phyloP scores from a whole-genome alignment of 2,797 vertebrate species.

The Syncerus caffer region DNA sequence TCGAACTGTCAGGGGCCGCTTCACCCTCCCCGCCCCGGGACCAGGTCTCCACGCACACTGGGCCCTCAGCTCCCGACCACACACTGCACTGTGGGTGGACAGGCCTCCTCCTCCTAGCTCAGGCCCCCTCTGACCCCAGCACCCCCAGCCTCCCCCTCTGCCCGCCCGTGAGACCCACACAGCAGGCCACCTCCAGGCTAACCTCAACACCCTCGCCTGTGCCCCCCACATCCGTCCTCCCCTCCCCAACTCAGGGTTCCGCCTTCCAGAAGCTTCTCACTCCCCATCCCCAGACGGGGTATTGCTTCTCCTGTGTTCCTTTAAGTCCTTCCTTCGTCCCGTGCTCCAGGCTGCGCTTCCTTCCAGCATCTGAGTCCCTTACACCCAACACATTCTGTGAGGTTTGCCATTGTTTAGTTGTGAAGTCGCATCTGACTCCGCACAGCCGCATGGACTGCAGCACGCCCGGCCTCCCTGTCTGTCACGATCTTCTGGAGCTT shows the following conservation, averaged over 20 bases:
- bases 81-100: accelerated
- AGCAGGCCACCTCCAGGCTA: too few relatives aligned
- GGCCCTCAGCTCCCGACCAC: accelerated
- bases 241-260: not conserved
- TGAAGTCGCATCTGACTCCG: not conserved
- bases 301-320: accelerated
- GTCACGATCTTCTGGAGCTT: accelerated
- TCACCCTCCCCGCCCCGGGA: accelerated
- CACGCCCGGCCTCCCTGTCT: not conserved
- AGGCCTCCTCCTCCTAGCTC: too few relatives aligned
- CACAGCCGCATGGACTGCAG: not conserved
- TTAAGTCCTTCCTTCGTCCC: accelerated
- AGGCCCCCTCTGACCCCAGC: not conserved
- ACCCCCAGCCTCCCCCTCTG: not conserved
- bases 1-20: accelerated
- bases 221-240: accelerated
- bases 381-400: not conserved
- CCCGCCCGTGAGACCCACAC: not conserved
- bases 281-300: not conserved
- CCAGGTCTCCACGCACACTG: accelerated
- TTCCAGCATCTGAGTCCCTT: not conserved
- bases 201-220: accelerated
- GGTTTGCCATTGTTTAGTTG: not conserved
- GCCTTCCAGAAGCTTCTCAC: accelerated
- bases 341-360: accelerated